Evolutionary conservation across 2,113 vertebrate species (phyloP).

Genomic region (Candoia aspera): DNA sequence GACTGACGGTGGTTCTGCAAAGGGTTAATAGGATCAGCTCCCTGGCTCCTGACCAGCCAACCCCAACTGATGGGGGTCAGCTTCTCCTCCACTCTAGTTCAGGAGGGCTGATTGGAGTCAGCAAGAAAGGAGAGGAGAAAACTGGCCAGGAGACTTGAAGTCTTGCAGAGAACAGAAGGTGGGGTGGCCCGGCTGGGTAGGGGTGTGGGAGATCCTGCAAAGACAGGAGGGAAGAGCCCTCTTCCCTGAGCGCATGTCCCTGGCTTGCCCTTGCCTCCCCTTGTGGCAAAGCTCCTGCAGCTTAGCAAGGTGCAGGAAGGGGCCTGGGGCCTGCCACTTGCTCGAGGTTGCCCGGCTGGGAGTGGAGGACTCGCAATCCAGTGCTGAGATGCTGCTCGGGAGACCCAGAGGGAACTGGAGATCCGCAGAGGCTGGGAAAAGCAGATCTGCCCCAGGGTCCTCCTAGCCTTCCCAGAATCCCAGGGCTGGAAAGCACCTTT

Average conservation of each 20-base stretch:
- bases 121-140: not conserved
- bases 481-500: no score
- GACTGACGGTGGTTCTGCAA: not conserved
- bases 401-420: not conserved
- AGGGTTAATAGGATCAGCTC: conserved; percentile 36
- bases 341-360: not conserved
- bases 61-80: conserved; percentile 33
- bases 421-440: not conserved
- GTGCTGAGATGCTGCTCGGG: not conserved
- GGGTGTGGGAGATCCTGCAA: not conserved
- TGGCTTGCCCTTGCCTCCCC: not conserved
- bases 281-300: not conserved
- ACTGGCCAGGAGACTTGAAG: not conserved
- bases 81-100: not conserved
- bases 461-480: no score
- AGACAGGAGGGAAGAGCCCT: not conserved
- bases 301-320: not conserved
- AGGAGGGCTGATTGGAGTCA: conserved; percentile 23
- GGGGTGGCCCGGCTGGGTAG: not conserved
- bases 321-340: not conserved
- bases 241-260: no score
- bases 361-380: not conserved
- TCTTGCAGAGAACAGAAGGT: not conserved
- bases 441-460: no score
- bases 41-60: conserved; percentile 23